Evolutionary conservation across 2,888 invertebrate species (phyloP), one percentile per base, ranked within the genome.

Genomic region (Synergus laeviventris): DNA sequence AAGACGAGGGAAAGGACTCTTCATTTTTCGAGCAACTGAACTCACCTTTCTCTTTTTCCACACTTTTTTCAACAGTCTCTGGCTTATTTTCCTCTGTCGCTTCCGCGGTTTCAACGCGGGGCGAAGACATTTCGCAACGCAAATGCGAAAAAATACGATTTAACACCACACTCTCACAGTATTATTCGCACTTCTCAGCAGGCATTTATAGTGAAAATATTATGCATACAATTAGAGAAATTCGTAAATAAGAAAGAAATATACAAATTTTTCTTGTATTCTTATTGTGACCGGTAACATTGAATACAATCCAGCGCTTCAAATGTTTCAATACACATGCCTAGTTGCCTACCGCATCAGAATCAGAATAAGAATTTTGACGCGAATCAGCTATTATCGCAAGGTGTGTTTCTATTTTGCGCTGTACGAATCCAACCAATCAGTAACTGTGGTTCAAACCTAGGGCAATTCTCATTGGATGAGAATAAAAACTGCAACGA

Each of bases 121-220:
- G 39, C 5, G 42, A 64, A 64, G 64, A 64, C 64, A 64, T 64
- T 64, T 64, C 56, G 56, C 56, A 56, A 56, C 18, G 21, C 56
- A 21, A 56, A 21, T 31, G 7, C 21, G 21, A 56, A 12, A 14
- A 56, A 56, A 18, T 56, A 18, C 12, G 21, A 56, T 21, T 56
- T 21, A 56, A 56, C 21, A 56, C 21, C 21, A 56, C 56, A 21
- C 56, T 56, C 56, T 12, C 21, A 56, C 56, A 21, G 3, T 5
- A 56, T 21, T 56, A 14, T 56, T 21, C 12, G 8, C 21, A 56
- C 56, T 56, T 21, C 21, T 12, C 0, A 56, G 21, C 11, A 18
- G 56, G 11, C 56, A 56, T 56, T 56, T 56, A 56, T 56, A 12
- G 11, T 21, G 5, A 21, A 21, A 56, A 21, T 56, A 18, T 21